phyloP scores from a whole-genome alignment of 2,888 invertebrate species.

The Coremacera marginata region DNA sequence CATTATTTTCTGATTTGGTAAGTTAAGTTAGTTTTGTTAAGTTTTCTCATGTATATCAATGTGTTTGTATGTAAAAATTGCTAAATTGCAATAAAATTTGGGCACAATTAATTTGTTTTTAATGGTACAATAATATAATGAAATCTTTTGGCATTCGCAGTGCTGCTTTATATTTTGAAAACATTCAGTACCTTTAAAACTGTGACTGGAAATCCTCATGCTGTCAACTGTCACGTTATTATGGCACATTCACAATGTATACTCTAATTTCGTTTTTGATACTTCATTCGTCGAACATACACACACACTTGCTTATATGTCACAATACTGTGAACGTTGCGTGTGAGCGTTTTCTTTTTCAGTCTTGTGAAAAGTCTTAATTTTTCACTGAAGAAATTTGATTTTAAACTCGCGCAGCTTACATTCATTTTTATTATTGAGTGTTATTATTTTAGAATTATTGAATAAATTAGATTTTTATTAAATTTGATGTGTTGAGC shows the following conservation, averaged over 20 bases:
- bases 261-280: background rate
- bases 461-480: slow-evolving; percentile 11
- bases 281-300: background rate
- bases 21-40: no score
- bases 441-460: background rate
- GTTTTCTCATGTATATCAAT: no score
- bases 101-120: no score
- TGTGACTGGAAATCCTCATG: background rate
- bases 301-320: background rate
- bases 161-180: no score
- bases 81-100: no score
- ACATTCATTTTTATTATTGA: slow-evolving; percentile 4
- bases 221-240: background rate
- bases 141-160: no score
- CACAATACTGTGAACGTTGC: background rate
- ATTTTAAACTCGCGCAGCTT: slow-evolving; percentile 1
- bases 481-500: slow-evolving; percentile 32
- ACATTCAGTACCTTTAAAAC: no score
- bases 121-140: no score
- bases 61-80: no score
- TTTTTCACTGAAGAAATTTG: slow-evolving; percentile 23
- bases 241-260: slow-evolving; percentile 1
- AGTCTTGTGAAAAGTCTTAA: slow-evolving; percentile 18
- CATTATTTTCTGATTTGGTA: no score
- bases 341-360: slow-evolving; percentile 1